phyloP scores from a whole-genome alignment of 1,140 invertebrate species.

The Mycetomoellerius zeteki region DNA sequence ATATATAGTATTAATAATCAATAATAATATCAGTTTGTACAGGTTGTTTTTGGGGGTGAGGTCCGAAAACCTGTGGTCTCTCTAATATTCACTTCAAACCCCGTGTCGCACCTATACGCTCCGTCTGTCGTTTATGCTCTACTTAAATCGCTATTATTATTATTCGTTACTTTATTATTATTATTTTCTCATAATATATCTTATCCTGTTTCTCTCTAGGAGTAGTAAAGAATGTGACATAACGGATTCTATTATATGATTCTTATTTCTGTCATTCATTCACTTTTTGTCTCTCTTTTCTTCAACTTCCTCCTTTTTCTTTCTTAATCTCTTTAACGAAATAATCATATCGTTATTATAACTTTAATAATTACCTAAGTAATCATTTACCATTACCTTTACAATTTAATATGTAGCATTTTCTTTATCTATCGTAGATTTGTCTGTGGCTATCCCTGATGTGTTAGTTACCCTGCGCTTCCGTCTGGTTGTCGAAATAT shows the following conservation, averaged over 20 bases:
- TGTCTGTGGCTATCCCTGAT: conserved; percentile 87
- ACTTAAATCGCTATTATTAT: conserved; percentile 69
- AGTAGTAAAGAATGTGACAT: conserved; percentile 74
- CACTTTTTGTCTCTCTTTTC: conserved; percentile 34
- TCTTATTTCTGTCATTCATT: conserved; percentile 54
- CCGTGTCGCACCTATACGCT: conserved; percentile 77
- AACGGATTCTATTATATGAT: conserved; percentile 73
- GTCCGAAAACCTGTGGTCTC: conserved; percentile 79
- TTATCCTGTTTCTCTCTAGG: conserved; percentile 75
- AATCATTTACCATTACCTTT: conserved; percentile 80
- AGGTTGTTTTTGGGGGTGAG: conserved; percentile 78
- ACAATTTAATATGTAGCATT: conserved; percentile 86
- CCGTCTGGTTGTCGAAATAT: conserved; percentile 87
- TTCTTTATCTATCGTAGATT: conserved; percentile 87
- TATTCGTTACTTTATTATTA: conserved; percentile 57
- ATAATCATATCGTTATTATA: conserved; percentile 83
- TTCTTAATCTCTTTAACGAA: conserved; percentile 81
- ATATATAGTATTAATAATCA: conserved; percentile 83
- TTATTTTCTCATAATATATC: conserved; percentile 78
- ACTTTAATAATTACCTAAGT: conserved; percentile 70
- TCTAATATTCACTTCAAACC: conserved; percentile 79
- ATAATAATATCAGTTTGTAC: conserved; percentile 86
- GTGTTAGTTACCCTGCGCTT: conserved; percentile 88
- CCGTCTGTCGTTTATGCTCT: conserved; percentile 75
- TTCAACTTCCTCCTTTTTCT: conserved; percentile 50